Evolutionary conservation across 92 coral and sea anemone species (phyloP), one percentile per base, ranked within the genome.

Genomic region (Blastomussa wellsi): DNA sequence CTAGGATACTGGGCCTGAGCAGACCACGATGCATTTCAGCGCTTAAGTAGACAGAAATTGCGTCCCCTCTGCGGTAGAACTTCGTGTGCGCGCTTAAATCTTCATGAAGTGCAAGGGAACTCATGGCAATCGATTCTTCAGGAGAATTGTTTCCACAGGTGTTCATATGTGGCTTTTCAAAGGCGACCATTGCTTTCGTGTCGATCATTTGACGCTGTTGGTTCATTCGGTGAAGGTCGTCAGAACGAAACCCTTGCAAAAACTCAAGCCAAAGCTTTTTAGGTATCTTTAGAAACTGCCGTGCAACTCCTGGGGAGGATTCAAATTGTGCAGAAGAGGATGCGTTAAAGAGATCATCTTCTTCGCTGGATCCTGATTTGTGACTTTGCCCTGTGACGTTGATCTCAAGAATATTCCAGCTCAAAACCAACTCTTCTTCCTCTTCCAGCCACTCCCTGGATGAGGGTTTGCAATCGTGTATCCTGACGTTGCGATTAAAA

Each of bases 1-100:
- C 98, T 57, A 90, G 86, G 26, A 96, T 84, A 59, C 82, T 87
- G 14, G 98, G 98, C 88, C 93, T 94, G 41, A 90, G 92, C 37
- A 96, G 16, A 28, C 98, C 96, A 13, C 88, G 88, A 60, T 84
- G 86, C 31, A 89, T 81, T 73, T 90, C 92, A 60, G 93, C 91
- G 49, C 93, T 90, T 44, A 96, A 72, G 22, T 91, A 79, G 35
- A 86, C 92, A 26, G 89, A 71, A 16, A 90, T 69, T 49, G 82
- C 78, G 32, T 91, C 92, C 48, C 95, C 92, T 42, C 76, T 86
- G 32, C 89, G 89, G 84, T 90, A 92, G 29, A 86, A 90, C 76
- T 89, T 79, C 7, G 91, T 92, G 65, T 76, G 86, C 5, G 85
- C 86, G 65, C 71, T 84, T 4, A 73, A 29, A 70, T 53, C 71